Evolutionary conservation across 2,888 invertebrate species (phyloP), one percentile per base, ranked within the genome.

Genomic region (Cinara cedri): DNA sequence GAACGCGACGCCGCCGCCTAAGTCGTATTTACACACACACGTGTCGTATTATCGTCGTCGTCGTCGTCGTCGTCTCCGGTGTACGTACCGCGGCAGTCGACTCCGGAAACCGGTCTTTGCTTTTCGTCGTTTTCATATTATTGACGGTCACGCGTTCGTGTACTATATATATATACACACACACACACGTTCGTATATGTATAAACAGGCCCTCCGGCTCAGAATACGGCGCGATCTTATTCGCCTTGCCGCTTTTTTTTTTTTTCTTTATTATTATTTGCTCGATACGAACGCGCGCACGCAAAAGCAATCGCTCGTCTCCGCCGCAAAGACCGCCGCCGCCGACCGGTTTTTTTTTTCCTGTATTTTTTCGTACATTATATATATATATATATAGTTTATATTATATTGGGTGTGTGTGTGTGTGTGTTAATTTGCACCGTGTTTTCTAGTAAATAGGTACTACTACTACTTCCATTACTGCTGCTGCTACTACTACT

Each of bases 21-120:
- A 16, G n/a, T 51, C 57, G 34, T n/a, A 24, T 26, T 13, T 14
- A 44, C 34, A 24, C 10, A 19, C n/a, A 72, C 49, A 49, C 34
- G 60, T 60, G 60, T 72, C n/a, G 57, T 72, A 46, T n/a, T n/a
- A 10, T 9, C 21, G 21, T 19, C 11, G n/a, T n/a, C n/a, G n/a
- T n/a, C n/a, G n/a, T n/a, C n/a, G n/a, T n/a, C n/a, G n/a, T n/a
- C n/a, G n/a, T n/a, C n/a, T n/a, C n/a, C n/a, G n/a, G n/a, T n/a
- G n/a, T n/a, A n/a, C n/a, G n/a, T n/a, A n/a, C n/a, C 34, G 72
- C 34, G 46, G 72, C 46, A n/a, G 24, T 10, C 1, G 60, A 34
- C 63, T 63, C 16, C 34, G 34, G 34, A 75, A 75, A 75, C 74
- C 74, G 74, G 74, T 75, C 51, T 75, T 62, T 13, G 51, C 19